Base-by-base conservation (phyloP, 2,797 vertebrate species). In the Halcyon smyrnensis region DNA sequence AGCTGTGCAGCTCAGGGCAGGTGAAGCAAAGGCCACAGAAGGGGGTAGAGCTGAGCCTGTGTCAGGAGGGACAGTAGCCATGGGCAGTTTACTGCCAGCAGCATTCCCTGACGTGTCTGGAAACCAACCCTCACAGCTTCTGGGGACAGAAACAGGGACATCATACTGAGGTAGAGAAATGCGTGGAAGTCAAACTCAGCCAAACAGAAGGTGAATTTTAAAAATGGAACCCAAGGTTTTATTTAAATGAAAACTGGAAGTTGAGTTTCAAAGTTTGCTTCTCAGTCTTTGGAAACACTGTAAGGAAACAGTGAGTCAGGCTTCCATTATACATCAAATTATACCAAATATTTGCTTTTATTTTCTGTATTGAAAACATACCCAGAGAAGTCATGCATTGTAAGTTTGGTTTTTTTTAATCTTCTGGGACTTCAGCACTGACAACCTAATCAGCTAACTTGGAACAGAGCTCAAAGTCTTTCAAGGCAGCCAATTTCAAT, bases 131-230 rank as follows among this genome's bases (percentile, higher is more conserved):
- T 28, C 27, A 4, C 37, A 24, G 13, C n/a, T 81, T 53, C 32
- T 89, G 39, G 39, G 16, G 7, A 50, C 54, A 68, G 27, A 39
- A 32, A 32, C 4, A 7, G 18, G 10, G 21, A 18, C 10, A 15
- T 1, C 3, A 15, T 5, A 23, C 50, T 0, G 0, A 80, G 25
- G 46, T 11, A 36, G 41, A 53, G 71, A 39, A 50, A 39, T 4
- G 6, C 9, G 20, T 37, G 12, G 9, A 70, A 63, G 27, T 20
- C 30, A 75, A 39, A 45, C 74, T 28, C 12, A 15, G 65, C 21
- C 16, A 73, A 57, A 41, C 12, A 20, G 11, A 56, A 63, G 13
- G 14, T 0, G 4, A 45, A 46, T 17, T 69, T 46, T 2, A 24
- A 82, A 77, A 54, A 41, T 36, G 36, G 3, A 4, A 28, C 4